Evolutionary conservation across 2,888 invertebrate species (phyloP).

Genomic region (Drosophila anomalata): DNA sequence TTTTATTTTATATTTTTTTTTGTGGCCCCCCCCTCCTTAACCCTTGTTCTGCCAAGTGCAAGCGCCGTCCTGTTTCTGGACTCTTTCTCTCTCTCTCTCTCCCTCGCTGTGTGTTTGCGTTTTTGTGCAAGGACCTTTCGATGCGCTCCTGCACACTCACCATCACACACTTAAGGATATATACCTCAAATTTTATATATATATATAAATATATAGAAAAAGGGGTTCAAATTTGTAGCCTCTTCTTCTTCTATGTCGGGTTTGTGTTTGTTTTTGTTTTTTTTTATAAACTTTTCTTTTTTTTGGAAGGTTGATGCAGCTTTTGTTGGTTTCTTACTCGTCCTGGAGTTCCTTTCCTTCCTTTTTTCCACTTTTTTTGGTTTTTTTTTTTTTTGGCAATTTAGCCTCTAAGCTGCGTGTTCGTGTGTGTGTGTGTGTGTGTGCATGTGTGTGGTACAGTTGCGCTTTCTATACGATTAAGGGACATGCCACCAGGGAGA

Average conservation of each 20-base stretch:
- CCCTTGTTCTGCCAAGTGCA: slow-evolving; percentile 38
- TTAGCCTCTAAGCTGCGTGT: slow-evolving; percentile 34
- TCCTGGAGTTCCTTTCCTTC: slow-evolving; percentile 11
- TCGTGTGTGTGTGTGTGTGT: slow-evolving; percentile 2
- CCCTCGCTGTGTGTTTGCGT: slow-evolving; percentile 16
- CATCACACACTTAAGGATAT: slow-evolving; percentile 9
- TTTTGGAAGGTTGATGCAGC: slow-evolving; percentile 40
- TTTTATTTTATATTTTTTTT: background rate
- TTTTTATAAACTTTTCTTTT: slow-evolving; percentile 3
- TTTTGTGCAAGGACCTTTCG: slow-evolving; percentile 50
- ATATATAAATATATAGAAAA: slow-evolving; percentile 23
- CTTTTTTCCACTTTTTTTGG: slow-evolving; percentile 18
- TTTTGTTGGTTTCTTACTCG: slow-evolving; percentile 23
- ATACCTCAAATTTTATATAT: slow-evolving; percentile 26
- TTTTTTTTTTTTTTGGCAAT: slow-evolving; percentile 38
- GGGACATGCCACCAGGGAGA: slow-evolving; percentile 5
- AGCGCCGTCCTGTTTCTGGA: slow-evolving; percentile 46
- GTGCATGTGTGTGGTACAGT: slow-evolving; percentile 34
- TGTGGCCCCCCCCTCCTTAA: slow-evolving; percentile 5
- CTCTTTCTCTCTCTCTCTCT: slow-evolving; percentile 23
- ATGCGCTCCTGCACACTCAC: slow-evolving; percentile 4
- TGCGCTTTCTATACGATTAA: slow-evolving; percentile 27
- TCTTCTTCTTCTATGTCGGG: slow-evolving; percentile 37
- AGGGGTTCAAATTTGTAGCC: slow-evolving; percentile 40
- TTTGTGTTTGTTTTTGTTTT: slow-evolving; percentile 27